These are phyloP conservation scores for Anoplophora glabripennis DNA, from an alignment of 1,140 invertebrate genomes.

Conservation along the genomic window DNA sequence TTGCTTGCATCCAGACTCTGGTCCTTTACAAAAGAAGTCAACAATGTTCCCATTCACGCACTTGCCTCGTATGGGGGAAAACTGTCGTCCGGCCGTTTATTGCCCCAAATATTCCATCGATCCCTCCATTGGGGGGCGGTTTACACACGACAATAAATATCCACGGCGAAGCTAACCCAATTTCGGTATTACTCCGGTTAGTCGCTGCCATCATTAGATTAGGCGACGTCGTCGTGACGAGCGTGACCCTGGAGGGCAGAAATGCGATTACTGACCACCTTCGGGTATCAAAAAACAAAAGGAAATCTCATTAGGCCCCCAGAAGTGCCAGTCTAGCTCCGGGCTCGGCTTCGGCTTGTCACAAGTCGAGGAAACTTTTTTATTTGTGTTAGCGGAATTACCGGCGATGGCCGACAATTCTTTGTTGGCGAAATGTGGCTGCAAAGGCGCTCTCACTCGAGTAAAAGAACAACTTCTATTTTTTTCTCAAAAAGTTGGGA, in stretches of 20 bases:
- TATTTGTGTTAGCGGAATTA: neutral
- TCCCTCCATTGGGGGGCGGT: slow-evolving; percentile 1
- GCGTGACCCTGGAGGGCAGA: slow-evolving; percentile 3
- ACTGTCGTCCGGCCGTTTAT: slow-evolving; percentile 1
- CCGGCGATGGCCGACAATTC: neutral
- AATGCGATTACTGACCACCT: slow-evolving; percentile 19
- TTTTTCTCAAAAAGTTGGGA: too few species aligned
- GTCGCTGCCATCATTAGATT: slow-evolving; percentile 15
- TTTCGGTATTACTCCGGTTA: slow-evolving; percentile 14
- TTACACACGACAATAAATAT: slow-evolving; percentile 3
- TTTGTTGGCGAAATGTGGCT: neutral
- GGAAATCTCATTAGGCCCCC: slow-evolving; percentile 9
- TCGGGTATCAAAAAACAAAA: slow-evolving; percentile 20
- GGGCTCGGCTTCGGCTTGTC: slow-evolving; percentile 5
- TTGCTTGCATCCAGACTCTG: too few species aligned
- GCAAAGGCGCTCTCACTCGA: too few species aligned
- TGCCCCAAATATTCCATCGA: slow-evolving; percentile 7
- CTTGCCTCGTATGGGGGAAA: neutral
- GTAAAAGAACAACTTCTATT: too few species aligned
- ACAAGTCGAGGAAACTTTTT: too few species aligned
- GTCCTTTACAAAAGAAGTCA: slow-evolving; percentile 10
- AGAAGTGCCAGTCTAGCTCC: neutral
- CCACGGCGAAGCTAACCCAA: slow-evolving; percentile 9
- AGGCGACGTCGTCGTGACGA: slow-evolving; percentile 12
- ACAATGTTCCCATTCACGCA: slow-evolving; percentile 5